Evolutionary conservation across 1,140 invertebrate genomes (phyloP), one percentile per base, ranked within the genome.

Genomic region (Drosophila subpulchrella): DNA sequence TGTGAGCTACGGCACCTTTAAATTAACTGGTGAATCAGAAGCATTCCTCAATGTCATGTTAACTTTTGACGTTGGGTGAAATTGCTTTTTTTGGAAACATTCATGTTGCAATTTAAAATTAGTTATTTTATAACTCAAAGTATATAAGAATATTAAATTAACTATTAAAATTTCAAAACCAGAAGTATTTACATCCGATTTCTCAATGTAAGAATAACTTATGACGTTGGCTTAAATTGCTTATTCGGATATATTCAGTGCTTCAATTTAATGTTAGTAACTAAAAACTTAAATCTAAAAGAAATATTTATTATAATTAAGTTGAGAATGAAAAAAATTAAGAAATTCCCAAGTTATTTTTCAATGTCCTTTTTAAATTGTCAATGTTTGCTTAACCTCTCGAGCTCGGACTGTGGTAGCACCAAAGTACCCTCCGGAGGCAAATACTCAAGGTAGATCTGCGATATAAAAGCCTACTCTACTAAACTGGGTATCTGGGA

Each of bases 381-480:
- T 41, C 3, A 41, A 41, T 10, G n/a, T 20, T 57, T 50, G 17
- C 3, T n/a, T 8, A 10, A 3, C 0, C 7, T 53, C 11, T 55
- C 7, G 11, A 15, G 11, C 12, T 30, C 20, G 15, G 6, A 12
- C 30, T 59, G 38, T 10, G 53, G 60, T 39, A 12, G 15, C 32
- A 53, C 10, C 50, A 12, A 17, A 20, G 34, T 8, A 20, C 57
- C 50, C 32, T 36, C 32, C 50, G 3, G 36, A 41, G 15, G 36
- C 10, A 41, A 58, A 62, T 34, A 59, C 54, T 59, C 17, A 11
- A 58, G 54, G 54, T 62, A 15, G 6, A 24, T 42, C 39, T 58
- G 10, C 53, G 1, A 10, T 57, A 53, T 36, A 53, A 36, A 36
- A 36, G 53, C 36, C 27, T n/a, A 42, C 54, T 62, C 27, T 15